Evolutionary conservation across 2,113 vertebrate genomes (phyloP).

Genomic region (Pseudopodoces humilis): DNA sequence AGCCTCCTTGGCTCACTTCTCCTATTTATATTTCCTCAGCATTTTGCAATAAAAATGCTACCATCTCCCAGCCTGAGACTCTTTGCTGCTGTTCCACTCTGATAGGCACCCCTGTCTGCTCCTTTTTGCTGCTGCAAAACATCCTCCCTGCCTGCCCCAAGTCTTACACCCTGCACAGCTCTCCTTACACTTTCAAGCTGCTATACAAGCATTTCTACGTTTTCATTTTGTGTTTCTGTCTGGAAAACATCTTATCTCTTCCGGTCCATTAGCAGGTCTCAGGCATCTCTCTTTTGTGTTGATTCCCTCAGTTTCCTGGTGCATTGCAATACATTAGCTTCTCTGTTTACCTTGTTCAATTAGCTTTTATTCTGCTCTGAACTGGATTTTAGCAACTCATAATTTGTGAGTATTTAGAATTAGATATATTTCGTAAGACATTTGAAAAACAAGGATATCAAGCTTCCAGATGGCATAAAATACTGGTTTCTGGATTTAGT

Average conservation of each 20-base stretch:
- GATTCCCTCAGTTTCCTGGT: background rate
- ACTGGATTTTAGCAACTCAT: background rate
- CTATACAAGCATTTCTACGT: background rate
- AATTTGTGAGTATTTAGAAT: slow-evolving; percentile 38
- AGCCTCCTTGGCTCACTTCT: background rate
- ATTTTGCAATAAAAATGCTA: background rate
- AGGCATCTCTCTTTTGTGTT: background rate
- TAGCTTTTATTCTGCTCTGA: background rate
- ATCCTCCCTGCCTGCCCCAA: too few species aligned
- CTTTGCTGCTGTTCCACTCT: background rate
- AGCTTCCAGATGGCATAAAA: slow-evolving; percentile 60
- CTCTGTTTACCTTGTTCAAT: background rate
- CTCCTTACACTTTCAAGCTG: background rate
- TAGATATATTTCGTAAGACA: slow-evolving; percentile 32
- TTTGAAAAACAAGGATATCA: slow-evolving; percentile 57
- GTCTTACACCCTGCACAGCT: background rate
- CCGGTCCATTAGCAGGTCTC: background rate
- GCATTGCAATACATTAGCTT: background rate
- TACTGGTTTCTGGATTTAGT: slow-evolving; percentile 58
- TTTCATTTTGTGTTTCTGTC: background rate
- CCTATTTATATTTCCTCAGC: background rate
- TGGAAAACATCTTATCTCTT: background rate
- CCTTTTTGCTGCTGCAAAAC: background rate
- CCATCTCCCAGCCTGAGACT: background rate
- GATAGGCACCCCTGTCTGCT: background rate